Percentiles rank a stretch among this genome's conserved stretches.
Evolutionary conservation across 2,113 vertebrate species (phyloP).

Genomic region (Myiagra hebetior): DNA sequence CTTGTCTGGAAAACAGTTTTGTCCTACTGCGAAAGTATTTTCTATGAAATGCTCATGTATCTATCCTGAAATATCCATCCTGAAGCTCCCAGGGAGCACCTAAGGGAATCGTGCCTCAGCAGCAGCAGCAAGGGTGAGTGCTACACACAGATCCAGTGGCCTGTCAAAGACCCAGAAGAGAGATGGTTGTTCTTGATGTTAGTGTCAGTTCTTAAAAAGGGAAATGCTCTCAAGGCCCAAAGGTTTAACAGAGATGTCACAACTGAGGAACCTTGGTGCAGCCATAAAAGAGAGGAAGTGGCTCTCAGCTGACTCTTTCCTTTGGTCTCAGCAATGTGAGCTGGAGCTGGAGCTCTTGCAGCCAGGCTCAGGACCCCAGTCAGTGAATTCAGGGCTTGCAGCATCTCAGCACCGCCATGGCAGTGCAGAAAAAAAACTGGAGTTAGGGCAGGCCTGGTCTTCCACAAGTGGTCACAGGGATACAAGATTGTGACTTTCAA

Average conservation of each 20-base stretch:
- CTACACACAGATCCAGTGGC: neutral
- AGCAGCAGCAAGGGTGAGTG: neutral
- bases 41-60: neutral
- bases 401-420: neutral
- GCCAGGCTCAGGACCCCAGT: neutral
- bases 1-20: neutral
- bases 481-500: neutral
- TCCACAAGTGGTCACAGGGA: neutral
- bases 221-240: neutral
- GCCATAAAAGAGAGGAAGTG: neutral
- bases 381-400: neutral
- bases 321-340: neutral
- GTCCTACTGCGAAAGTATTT: neutral
- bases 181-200: neutral
- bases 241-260: neutral
- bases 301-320: rapidly evolving
- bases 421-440: neutral
- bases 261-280: neutral
- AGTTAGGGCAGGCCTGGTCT: neutral
- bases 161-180: neutral
- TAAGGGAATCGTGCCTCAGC: neutral
- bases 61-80: neutral
- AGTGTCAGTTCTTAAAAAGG: neutral
- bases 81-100: neutral
- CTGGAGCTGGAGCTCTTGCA: neutral